Evolutionary conservation across 2,797 vertebrate species (phyloP).

Genomic region (Trachurus trachurus): DNA sequence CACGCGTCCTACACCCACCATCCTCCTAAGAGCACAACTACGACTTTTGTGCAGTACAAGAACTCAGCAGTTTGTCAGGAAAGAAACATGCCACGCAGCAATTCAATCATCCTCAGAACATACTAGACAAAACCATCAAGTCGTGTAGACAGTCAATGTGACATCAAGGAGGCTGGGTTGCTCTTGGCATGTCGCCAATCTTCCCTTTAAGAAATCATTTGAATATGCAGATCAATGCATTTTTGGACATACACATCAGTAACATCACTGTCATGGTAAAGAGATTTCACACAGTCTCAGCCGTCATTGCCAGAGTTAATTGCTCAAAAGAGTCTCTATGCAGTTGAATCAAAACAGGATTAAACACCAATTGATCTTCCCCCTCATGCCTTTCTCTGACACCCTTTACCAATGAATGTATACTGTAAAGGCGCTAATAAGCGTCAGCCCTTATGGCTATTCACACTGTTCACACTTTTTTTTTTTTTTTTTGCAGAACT

Average conservation of each 20-base stretch:
- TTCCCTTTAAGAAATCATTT: conserved; percentile 10
- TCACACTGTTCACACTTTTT: conserved; percentile 33
- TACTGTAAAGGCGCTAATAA: conserved; percentile 56
- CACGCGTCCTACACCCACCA: background rate
- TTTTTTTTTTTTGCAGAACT: conserved; percentile 27
- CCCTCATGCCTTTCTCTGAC: conserved; percentile 57
- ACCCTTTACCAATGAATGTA: conserved; percentile 49
- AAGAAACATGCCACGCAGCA: background rate
- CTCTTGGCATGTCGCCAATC: background rate
- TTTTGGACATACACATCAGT: conserved; percentile 38
- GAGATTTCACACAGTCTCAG: conserved; percentile 69
- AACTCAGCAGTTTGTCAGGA: background rate
- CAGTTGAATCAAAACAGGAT: conserved; percentile 61
- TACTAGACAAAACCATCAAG: background rate
- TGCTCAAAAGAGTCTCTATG: conserved; percentile 61
- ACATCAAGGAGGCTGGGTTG: background rate
- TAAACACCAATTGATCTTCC: conserved; percentile 66
- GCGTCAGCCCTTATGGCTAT: conserved; percentile 30
- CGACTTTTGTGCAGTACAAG: background rate
- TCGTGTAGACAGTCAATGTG: background rate
- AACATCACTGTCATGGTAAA: conserved; percentile 50
- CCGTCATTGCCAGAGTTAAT: conserved; percentile 61
- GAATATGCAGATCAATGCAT: conserved; percentile 26
- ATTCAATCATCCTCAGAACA: conserved; percentile 18
- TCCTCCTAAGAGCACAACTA: conserved; percentile 1